Conservation (phyloP, 2,888 invertebrate genomes). For the Himalopsyche kuldschensis region DNA sequence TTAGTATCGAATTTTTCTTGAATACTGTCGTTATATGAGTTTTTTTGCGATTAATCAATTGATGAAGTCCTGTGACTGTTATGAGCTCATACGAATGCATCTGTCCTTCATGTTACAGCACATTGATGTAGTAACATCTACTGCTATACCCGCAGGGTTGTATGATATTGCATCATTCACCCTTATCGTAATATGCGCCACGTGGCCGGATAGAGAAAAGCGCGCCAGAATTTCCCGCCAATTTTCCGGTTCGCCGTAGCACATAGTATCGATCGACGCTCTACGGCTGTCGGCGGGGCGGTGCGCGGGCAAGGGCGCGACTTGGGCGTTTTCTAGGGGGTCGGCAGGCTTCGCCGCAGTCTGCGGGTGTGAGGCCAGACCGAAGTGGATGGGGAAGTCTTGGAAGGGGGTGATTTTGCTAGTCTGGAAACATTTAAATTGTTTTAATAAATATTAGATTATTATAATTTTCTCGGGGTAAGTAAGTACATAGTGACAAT, state of each 20-base stretch:
- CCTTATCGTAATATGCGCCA: slow-evolving; percentile 1
- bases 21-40: too few species aligned
- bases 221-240: slow-evolving; percentile 21
- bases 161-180: not conserved
- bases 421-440: not conserved
- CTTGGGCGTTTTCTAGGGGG: not conserved
- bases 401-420: not conserved
- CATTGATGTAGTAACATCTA: not conserved
- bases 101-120: not conserved
- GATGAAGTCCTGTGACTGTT: too few species aligned
- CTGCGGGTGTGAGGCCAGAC: not conserved
- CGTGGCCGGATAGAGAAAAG: slow-evolving; percentile 12
- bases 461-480: not conserved
- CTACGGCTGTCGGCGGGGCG: not conserved
- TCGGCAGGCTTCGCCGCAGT: not conserved
- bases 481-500: not conserved
- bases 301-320: not conserved
- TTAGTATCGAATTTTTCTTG: too few species aligned
- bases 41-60: too few species aligned
- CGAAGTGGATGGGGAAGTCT: slow-evolving; percentile 2
- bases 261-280: slow-evolving; percentile 11
- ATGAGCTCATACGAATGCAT: not conserved
- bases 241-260: not conserved
- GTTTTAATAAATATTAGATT: not conserved
- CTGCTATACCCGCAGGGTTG: not conserved